Base-by-base conservation (phyloP, 2,113 vertebrate species). In the Macrotis lagotis region DNA sequence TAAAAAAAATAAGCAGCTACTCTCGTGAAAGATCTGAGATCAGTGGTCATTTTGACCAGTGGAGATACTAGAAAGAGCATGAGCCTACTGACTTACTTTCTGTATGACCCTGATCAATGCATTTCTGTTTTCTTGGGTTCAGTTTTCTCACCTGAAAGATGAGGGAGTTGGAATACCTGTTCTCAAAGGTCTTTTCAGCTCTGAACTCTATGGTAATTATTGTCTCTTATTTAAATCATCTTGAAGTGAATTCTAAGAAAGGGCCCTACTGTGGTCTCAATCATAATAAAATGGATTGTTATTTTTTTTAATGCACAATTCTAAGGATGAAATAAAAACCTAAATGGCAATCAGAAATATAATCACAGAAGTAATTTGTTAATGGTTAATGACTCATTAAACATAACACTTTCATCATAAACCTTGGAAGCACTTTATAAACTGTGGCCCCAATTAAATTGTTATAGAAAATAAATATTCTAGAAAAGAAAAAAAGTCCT, bases 401-500 rank as follows among this genome's bases (percentile, higher is more conserved):
- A 90, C 55, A n/a, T 53, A 95, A 95, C 44, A 92, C 3, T 5
- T 12, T 92, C 50, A 96, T 74, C 92, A 88, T 51, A 97, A 98
- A n/a, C 28, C 52, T 88, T 92, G 92, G 3, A 89, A 97, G 25
- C 6, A 94, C 83, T 97, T 97, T 91, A 93, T 96, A 95, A 96
- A 92, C 88, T 51, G 24, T 91, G 37, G 14, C 4, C 88, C 48
- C 91, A 94, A 94, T 96, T 93, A 97, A 93, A 95, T 74, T 0
- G 28, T 95, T 96, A 91, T 50, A 88, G 22, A 95, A 37, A 91
- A 97, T 74, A 94, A 93, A 96, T 97, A 92, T 93, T 94, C 37
- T 24, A 93, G 83, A 97, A 97, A 97, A 96, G 94, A 88, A 50
- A 96, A 91, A 92, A 97, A 37, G 9, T 95, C 49, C 89, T 94